phyloP scores from a whole-genome alignment of 1,140 invertebrate genomes.

The Helicorthomorpha holstii region DNA sequence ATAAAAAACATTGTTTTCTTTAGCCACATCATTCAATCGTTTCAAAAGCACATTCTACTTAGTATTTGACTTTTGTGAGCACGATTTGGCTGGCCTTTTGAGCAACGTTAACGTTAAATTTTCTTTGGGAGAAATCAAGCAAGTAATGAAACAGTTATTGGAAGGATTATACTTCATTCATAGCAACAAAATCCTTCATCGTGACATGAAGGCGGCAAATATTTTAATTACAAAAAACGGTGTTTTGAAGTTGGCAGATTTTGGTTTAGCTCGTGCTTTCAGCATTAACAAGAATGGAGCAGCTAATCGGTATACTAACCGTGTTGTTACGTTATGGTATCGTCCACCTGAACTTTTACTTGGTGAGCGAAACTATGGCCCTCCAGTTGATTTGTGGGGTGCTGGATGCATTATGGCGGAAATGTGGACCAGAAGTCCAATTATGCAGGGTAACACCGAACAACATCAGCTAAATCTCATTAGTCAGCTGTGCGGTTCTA shows the following conservation, averaged over 20 bases:
- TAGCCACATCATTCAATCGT: constrained; percentile 65
- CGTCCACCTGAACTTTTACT: constrained; percentile 73
- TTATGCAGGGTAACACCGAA: constrained; percentile 75
- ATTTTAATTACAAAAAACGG: constrained; percentile 95
- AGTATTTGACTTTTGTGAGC: constrained; percentile 98
- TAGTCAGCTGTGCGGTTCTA: constrained; percentile 89
- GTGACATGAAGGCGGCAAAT: constrained; percentile 99
- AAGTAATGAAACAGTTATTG: constrained; percentile 91
- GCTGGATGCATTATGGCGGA: constrained; percentile 99
- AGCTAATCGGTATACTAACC: constrained; percentile 84
- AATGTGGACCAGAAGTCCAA: constrained; percentile 85
- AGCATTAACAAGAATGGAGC: constrained; percentile 71
- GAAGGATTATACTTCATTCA: constrained; percentile 96
- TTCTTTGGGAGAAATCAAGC: constrained; percentile 91
- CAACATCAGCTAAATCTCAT: constrained; percentile 92
- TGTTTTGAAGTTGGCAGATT: constrained; percentile 82
- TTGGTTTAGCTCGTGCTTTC: constrained; percentile 79
- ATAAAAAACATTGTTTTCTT: constrained; percentile 11
- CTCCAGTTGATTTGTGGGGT: constrained; percentile 95
- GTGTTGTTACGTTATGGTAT: constrained; percentile 97
- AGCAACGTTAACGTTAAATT: constrained; percentile 96
- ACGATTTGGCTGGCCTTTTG: constrained; percentile 90
- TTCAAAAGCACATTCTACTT: constrained; percentile 90
- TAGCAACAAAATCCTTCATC: constrained; percentile 83
- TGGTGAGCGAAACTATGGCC: constrained; percentile 89